These are phyloP conservation scores for Chalcosyrphus nemorum DNA, from an alignment of 2,888 invertebrate species.

Conservation along the genomic window DNA sequence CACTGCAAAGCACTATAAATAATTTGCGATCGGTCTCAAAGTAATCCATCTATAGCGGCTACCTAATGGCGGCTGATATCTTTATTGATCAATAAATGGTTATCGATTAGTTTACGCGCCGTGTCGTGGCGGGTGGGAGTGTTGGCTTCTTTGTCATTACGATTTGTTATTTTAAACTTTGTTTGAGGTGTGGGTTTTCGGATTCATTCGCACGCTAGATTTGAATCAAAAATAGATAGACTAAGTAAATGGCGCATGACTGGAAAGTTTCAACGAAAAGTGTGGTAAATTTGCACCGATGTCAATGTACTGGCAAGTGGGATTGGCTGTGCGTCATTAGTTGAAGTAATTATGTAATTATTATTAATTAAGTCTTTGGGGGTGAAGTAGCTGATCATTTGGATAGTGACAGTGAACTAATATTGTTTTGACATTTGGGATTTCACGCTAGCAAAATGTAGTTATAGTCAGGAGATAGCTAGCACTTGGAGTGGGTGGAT, in stretches of 20 bases:
- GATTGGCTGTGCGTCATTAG: background rate
- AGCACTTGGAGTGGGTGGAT: background rate
- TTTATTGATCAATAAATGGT: conserved; percentile 41
- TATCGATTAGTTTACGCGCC: conserved; percentile 9
- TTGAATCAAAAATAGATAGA: conserved; percentile 4
- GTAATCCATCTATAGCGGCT: background rate
- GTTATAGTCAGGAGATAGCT: background rate
- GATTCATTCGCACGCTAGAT: conserved; percentile 2
- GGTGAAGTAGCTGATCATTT: background rate
- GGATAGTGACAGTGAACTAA: background rate
- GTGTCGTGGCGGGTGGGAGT: background rate
- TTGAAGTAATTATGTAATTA: background rate
- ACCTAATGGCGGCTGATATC: conserved; percentile 14
- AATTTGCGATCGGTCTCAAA: background rate
- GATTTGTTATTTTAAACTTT: background rate
- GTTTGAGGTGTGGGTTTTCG: conserved; percentile 24
- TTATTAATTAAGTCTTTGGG: background rate
- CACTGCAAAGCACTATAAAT: conserved; percentile 44
- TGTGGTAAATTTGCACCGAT: background rate
- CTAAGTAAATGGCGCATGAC: conserved; percentile 34
- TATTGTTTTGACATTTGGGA: background rate
- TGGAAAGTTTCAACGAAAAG: background rate
- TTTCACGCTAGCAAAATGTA: background rate
- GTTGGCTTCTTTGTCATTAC: background rate
- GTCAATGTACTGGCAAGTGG: conserved; percentile 29